Percentiles rank a stretch among this genome's conserved stretches.
Conservation (phyloP, 2,113 vertebrate species). For the Desmodus rotundus region DNA sequence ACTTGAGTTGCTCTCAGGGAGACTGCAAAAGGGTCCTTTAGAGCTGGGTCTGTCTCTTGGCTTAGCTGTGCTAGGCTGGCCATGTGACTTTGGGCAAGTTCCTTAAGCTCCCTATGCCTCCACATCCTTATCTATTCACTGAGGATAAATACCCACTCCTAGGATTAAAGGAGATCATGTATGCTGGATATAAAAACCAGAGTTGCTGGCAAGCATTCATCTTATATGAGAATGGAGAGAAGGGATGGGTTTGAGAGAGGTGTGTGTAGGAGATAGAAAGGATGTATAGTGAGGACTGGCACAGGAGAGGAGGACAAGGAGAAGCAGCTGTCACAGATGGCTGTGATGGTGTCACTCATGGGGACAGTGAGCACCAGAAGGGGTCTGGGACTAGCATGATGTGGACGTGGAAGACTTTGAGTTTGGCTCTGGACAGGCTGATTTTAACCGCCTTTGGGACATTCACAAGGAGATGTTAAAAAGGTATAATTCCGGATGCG, state of each 20-base stretch:
- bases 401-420: not conserved
- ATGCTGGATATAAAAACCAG: not conserved
- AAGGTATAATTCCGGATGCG: not conserved
- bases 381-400: rapidly evolving
- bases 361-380: not conserved
- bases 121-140: not conserved
- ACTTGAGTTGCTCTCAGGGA: not conserved
- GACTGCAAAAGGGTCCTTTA: not conserved
- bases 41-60: not conserved
- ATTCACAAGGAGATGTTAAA: not conserved
- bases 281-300: not conserved
- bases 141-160: not conserved
- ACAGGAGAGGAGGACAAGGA: not conserved
- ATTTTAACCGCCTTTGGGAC: not conserved
- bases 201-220: not conserved
- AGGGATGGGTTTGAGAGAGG: not conserved
- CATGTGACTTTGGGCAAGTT: not conserved
- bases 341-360: not conserved
- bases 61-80: not conserved
- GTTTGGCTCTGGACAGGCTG: not conserved
- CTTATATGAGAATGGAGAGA: not conserved
- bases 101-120: conserved; percentile 5
- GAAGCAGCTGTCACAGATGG: not conserved
- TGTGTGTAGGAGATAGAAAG: not conserved
- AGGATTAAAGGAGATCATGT: not conserved